These are phyloP conservation scores for Actenoides hombroni DNA, from an alignment of 2,113 vertebrate species.

Conservation along the genomic window DNA sequence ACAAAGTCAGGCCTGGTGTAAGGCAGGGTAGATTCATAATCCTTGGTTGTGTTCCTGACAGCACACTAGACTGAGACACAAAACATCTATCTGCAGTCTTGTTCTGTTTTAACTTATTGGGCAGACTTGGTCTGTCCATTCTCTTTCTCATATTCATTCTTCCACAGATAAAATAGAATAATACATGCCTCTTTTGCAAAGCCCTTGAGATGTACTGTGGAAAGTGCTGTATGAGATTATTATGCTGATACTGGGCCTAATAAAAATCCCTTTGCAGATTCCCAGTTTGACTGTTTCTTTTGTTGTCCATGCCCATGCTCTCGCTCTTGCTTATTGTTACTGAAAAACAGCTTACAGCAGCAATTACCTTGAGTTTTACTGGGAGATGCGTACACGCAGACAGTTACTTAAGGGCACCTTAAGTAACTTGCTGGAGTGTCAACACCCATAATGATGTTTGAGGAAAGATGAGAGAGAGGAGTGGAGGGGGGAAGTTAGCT, in stretches of 20 bases:
- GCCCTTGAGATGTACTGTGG: not conserved
- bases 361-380: not conserved
- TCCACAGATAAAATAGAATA: not conserved
- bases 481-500: conserved; percentile 45
- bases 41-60: not conserved
- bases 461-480: conserved; percentile 47
- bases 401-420: conserved; percentile 40
- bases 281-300: not conserved
- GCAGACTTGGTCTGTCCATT: not conserved
- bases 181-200: not conserved
- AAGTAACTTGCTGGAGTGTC: conserved; percentile 51
- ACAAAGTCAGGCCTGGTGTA: not conserved
- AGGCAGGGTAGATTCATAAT: not conserved
- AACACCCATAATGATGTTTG: conserved; percentile 56
- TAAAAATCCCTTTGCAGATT: not conserved
- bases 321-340: not conserved
- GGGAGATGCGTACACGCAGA: not conserved
- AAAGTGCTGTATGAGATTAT: not conserved
- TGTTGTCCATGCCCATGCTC: not conserved
- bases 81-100: not conserved
- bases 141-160: not conserved
- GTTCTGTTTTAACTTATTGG: not conserved
- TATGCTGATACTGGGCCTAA: not conserved
- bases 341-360: not conserved
- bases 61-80: not conserved